Conservation (phyloP, 2,888 invertebrate genomes). For the Palloptera scutellata region DNA sequence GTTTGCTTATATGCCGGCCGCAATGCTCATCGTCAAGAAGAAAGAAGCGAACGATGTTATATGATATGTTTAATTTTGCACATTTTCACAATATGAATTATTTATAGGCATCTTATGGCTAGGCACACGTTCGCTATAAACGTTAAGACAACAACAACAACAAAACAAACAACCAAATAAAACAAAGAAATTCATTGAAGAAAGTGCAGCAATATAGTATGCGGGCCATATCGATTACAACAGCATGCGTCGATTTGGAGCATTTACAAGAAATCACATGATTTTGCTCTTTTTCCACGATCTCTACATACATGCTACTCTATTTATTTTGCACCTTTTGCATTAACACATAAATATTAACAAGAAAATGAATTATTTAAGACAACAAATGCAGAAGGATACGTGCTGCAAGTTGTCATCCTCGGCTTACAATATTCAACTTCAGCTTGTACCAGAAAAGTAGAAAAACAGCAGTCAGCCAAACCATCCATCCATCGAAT, state of each 20-base stretch:
- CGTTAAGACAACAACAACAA: background rate
- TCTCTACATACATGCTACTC: background rate
- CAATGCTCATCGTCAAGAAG: background rate
- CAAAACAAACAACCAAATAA: constrained; percentile 1
- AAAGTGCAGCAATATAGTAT: constrained; percentile 38
- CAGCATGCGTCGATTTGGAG: constrained; percentile 4
- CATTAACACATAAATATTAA: too few species aligned
- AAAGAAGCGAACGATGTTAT: constrained; percentile 40
- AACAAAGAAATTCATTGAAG: constrained; percentile 1
- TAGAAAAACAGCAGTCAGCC: too few species aligned
- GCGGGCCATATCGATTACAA: constrained; percentile 44
- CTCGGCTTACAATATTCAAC: constrained; percentile 9
- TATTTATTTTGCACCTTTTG: background rate
- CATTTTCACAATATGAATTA: constrained; percentile 43
- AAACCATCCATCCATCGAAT: too few species aligned
- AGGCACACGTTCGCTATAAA: constrained; percentile 20
- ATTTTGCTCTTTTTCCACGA: too few species aligned
- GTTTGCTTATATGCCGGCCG: background rate
- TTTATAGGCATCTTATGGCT: constrained; percentile 9
- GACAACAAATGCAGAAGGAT: background rate
- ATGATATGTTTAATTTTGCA: constrained; percentile 59
- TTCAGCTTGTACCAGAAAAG: too few species aligned
- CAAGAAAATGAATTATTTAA: too few species aligned
- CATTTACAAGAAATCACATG: too few species aligned
- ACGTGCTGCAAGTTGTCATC: constrained; percentile 25